A percentile compares a stretch with the other conserved stretches of the same genome.
Conservation (phyloP, 2,888 invertebrate species). For the Folsomia candida region DNA sequence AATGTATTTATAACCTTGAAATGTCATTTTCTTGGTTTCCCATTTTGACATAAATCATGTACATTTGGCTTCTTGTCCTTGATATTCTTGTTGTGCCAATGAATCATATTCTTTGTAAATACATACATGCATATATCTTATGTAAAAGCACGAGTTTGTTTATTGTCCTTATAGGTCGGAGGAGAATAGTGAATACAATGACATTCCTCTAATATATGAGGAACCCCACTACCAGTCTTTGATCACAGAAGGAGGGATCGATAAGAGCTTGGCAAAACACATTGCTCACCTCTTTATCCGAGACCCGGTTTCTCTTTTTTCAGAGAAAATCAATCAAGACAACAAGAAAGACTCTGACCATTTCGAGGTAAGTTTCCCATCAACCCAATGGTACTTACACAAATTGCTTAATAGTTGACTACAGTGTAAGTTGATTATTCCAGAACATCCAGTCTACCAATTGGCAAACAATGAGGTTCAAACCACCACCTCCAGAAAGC, state of each 20-base stretch:
- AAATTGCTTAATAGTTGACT: neutral
- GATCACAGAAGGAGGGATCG: constrained; percentile 82
- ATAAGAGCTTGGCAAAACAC: constrained; percentile 88
- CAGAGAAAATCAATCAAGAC: constrained; percentile 91
- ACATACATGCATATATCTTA: neutral
- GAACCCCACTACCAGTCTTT: constrained; percentile 77
- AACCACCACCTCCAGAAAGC: constrained; percentile 93
- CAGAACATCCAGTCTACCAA: constrained; percentile 98
- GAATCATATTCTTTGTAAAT: neutral
- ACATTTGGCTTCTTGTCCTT: neutral
- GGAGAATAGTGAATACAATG: constrained; percentile 71
- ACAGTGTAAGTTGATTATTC: constrained; percentile 24
- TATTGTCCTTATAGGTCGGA: constrained; percentile 45
- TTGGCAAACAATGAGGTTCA: constrained; percentile 99
- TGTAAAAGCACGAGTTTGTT: neutral
- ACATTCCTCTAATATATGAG: constrained; percentile 86
- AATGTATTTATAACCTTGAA: neutral
- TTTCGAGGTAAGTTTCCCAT: constrained; percentile 72
- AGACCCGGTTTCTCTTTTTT: constrained; percentile 91
- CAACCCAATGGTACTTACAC: neutral
- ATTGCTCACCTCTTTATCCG: constrained; percentile 97
- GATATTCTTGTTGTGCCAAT: neutral
- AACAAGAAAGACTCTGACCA: constrained; percentile 93
- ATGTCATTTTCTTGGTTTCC: neutral
- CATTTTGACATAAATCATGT: neutral